Evolutionary conservation across 1,140 invertebrate genomes (phyloP), one percentile per base, ranked within the genome.

Genomic region (Lerema accius): DNA sequence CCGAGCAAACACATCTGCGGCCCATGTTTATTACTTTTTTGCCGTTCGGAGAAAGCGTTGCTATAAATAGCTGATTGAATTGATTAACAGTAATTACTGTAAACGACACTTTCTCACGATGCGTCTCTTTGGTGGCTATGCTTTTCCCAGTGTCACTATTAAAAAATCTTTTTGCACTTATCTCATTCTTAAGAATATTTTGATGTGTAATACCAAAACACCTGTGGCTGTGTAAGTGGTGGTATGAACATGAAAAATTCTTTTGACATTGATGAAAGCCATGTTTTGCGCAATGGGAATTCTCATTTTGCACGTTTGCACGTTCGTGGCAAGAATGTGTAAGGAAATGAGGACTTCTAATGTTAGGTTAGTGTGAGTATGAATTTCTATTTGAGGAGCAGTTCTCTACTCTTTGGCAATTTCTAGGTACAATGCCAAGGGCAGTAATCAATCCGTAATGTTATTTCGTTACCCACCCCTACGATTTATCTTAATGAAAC

Each of bases 1-100:
- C 77, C 71, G 72, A 50, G 58, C 37, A 63, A 69, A 50, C 73
- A 72, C 85, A 84, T 83, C 78, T 85, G 82, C 64, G 74, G 60
- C 35, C 50, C 58, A 45, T 71, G 65, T 73, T 73, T 73, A 67
- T 72, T 58, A 40, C 65, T 61, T 37, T 68, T 50, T 59, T 61
- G 35, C 65, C 23, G 19, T 63, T 59, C 51, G 59, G 65, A 76
- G 73, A 71, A 80, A 75, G 76, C 59, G 62, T 45, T 42, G 14
- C 35, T 60, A 16, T 67, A 68, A 77, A 69, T 72, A 48, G 43
- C 23, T 39, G 11, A 15, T 9, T 48, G 28, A 48, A 39, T 17
- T 10, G 16, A 49, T 5, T 17, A 48, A 17, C 6, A 23, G 39
- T 19, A 63, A 63, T 53, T 35, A 4, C 53, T n/a, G 32, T 16